Base-by-base conservation (phyloP, 2,797 vertebrate genomes). In the Sebastes oblongus region DNA sequence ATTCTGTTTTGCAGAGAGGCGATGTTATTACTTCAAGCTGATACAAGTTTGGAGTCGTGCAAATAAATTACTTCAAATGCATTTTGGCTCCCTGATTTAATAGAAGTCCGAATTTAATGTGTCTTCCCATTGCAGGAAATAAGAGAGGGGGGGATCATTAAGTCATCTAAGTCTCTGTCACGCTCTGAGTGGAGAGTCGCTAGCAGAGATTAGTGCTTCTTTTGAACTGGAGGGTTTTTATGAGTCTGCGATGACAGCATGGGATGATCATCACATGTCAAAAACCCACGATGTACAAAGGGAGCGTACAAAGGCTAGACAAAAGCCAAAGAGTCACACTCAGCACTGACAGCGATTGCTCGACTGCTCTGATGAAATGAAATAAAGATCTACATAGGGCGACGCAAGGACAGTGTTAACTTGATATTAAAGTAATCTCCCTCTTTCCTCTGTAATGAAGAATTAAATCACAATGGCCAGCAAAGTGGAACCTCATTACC, bases 41-140 rank as follows among this genome's bases (percentile, higher is more conserved):
- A 83, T 80, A 66, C 69, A 75, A 72, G 66, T 90, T 87, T 69
- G 68, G 66, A 69, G 62, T 52, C 42, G 24, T 75, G 68, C 77
- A 87, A 84, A 91, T 79, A 69, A 86, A 85, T 82, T 14, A 85
- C 73, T 83, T 86, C 74, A 85, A 78, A 87, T 77, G 68, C 14
- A 66, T 74, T 80, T 64, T 42, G 27, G 50, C 36, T 78, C 29
- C 66, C 39, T 61, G 66, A 83, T 86, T 85, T 76, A 83, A 85
- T 66, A 59, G 83, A 78, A 75, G 83, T 79, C 78, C 83, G n/a
- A 70, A 80, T 83, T 77, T 30, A 73, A 85, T 86, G 60, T 18
- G 61, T 78, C 81, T 76, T 62, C 55, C 24, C 56, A 64, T 34
- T 58, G 54, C 42, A 68, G 79, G 30, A 52, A 58, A 74, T 50